Evolutionary conservation across 2,888 invertebrate genomes (phyloP).

Genomic region (Platycnemis pennipes): DNA sequence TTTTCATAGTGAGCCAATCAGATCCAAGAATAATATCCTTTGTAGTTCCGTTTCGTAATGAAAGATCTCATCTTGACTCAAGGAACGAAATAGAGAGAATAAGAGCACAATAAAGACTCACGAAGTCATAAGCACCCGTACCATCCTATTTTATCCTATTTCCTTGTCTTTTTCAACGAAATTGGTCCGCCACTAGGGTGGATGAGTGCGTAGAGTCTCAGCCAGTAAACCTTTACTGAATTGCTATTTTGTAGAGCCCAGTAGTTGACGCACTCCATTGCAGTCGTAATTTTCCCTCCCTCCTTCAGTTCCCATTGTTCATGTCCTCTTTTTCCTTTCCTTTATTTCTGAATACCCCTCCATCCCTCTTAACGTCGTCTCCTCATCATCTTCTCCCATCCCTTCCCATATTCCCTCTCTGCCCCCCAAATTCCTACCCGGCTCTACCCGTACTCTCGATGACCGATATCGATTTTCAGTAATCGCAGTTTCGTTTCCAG

Average conservation of each 20-base stretch:
- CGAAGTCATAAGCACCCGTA: neutral
- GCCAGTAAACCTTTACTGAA: neutral
- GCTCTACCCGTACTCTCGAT: slow-evolving; percentile 19
- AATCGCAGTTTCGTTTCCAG: slow-evolving; percentile 57
- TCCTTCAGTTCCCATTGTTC: neutral
- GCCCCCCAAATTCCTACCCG: neutral
- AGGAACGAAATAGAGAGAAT: neutral
- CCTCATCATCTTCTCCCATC: neutral
- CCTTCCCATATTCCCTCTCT: neutral
- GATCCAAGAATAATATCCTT: too few species aligned
- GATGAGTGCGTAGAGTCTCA: neutral
- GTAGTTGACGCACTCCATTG: neutral
- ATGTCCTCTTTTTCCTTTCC: neutral
- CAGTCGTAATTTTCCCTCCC: neutral
- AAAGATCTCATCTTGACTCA: too few species aligned
- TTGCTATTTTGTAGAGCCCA: neutral
- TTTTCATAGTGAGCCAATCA: too few species aligned
- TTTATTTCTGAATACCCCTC: neutral
- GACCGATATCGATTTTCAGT: slow-evolving; percentile 60
- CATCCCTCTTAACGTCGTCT: neutral
- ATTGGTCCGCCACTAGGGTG: neutral
- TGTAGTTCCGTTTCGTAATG: too few species aligned
- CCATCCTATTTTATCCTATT: neutral
- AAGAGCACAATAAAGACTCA: neutral
- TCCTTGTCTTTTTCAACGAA: neutral